These are phyloP conservation scores for Boloria selene DNA, from an alignment of 2,888 invertebrate genomes.

Conservation along the genomic window DNA sequence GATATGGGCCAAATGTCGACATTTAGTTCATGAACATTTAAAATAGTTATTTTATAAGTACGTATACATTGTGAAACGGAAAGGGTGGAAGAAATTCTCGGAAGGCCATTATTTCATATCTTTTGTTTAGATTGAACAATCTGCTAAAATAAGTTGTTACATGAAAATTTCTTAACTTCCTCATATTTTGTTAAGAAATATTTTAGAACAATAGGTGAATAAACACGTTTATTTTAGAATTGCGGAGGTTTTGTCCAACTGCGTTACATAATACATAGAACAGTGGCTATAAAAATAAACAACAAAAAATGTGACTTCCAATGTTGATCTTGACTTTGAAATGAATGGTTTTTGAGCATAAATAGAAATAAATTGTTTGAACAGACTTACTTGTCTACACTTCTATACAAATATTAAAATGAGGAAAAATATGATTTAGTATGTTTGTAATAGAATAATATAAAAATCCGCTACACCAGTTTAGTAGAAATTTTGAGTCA, in stretches of 20 bases:
- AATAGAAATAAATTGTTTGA: too few species aligned
- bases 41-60: neutral
- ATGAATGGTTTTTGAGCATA: neutral
- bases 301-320: conserved; percentile 6
- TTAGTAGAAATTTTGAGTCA: too few species aligned
- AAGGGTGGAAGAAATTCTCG: conserved; percentile 7
- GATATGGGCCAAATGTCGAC: neutral
- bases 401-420: too few species aligned
- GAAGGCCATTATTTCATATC: conserved; percentile 15
- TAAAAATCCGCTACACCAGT: too few species aligned
- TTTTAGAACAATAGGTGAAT: neutral
- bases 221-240: neutral
- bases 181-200: too few species aligned
- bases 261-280: neutral
- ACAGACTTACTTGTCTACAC: too few species aligned
- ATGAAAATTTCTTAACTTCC: conserved; percentile 3
- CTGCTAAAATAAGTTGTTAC: neutral
- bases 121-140: conserved; percentile 18
- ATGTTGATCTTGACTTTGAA: conserved; percentile 1
- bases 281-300: conserved; percentile 10
- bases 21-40: conserved; percentile 6
- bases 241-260: neutral
- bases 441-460: too few species aligned
- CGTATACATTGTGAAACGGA: neutral
- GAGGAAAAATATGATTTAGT: too few species aligned